Base-by-base conservation (phyloP, 2,797 vertebrate genomes). In the Sebastiscus albofasciatus region DNA sequence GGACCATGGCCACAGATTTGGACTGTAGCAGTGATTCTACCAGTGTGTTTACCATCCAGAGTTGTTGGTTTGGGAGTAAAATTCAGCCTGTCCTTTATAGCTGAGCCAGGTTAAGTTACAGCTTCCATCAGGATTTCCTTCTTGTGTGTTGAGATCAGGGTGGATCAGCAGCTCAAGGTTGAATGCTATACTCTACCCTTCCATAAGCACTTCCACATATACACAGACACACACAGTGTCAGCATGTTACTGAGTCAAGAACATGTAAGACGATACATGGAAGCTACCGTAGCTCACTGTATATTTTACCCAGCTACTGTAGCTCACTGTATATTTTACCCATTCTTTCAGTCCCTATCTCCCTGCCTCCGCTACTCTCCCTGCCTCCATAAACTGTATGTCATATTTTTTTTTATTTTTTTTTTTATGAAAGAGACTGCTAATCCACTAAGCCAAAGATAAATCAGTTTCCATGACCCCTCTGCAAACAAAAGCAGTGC, bases 381-480 rank as follows among this genome's bases (percentile, higher is more conserved):
- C 33, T 56, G 56, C 27, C 52, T 72, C 26, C 13, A n/a, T 75
- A 60, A 78, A 66, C 39, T 54, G 49, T 18, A 13, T 61, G n/a
- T 69, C 34, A 49, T 54, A 8, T 54, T 49, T 46, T 18, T 42
- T 42, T 52, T 8, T n/a, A n/a, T n/a, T 0, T 0, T 20, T 18
- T 52, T 52, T 52, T 52, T 52, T 54, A 49, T 52, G 33, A 79
- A 69, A 61, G 49, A 71, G 27, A 55, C 68, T 16, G 10, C n/a
- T 75, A 75, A 82, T 90, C 81, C 49, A 39, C 59, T 82, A 67
- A 79, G 3, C 27, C 62, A 20, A 39, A 55, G 73, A 92, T 86
- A 75, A 86, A 81, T 71, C 60, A 60, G 55, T 56, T 81, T 80
- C 70, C 42, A 59, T 75, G 69, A 87, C 80, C 83, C 60, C 9